These are phyloP conservation scores for Apodemia hepburni DNA, from an alignment of 2,888 invertebrate species.

Conservation along the genomic window DNA sequence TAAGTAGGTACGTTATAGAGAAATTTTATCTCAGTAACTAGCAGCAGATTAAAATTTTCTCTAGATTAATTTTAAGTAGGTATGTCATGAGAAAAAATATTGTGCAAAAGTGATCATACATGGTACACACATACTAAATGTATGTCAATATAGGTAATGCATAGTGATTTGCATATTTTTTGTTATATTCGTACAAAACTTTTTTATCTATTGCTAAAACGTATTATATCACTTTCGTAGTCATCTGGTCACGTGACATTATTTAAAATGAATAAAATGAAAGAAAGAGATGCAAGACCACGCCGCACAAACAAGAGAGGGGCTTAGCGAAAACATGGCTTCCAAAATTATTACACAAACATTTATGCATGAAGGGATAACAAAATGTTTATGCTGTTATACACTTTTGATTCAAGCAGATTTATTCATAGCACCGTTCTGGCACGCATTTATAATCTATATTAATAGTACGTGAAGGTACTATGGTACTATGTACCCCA, in stretches of 20 bases:
- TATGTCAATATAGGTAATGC: too few relatives aligned
- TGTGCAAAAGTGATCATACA: too few relatives aligned
- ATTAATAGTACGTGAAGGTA: too few relatives aligned
- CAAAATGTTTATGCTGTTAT: conserved; percentile 60
- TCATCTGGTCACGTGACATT: conserved; percentile 21
- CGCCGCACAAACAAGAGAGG: conserved; percentile 41
- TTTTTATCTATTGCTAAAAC: too few relatives aligned
- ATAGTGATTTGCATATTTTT: not conserved
- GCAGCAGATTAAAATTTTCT: not conserved
- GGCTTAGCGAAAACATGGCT: conserved; percentile 51
- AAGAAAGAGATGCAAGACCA: conserved; percentile 53
- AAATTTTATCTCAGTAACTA: too few relatives aligned
- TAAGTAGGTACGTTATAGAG: not conserved
- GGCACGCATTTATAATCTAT: conserved; percentile 5
- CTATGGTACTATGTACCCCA: too few relatives aligned
- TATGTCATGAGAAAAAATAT: too few relatives aligned
- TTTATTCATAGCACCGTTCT: conserved; percentile 48
- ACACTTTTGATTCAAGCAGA: conserved; percentile 51
- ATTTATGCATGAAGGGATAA: conserved; percentile 75
- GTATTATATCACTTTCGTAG: not conserved
- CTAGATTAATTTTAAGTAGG: not conserved
- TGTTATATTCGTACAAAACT: too few relatives aligned
- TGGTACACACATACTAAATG: too few relatives aligned
- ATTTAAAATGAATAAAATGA: conserved; percentile 43
- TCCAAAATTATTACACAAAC: conserved; percentile 70